Conservation (phyloP, 2,797 vertebrate genomes). For the Muraenolepis orangiensis region DNA sequence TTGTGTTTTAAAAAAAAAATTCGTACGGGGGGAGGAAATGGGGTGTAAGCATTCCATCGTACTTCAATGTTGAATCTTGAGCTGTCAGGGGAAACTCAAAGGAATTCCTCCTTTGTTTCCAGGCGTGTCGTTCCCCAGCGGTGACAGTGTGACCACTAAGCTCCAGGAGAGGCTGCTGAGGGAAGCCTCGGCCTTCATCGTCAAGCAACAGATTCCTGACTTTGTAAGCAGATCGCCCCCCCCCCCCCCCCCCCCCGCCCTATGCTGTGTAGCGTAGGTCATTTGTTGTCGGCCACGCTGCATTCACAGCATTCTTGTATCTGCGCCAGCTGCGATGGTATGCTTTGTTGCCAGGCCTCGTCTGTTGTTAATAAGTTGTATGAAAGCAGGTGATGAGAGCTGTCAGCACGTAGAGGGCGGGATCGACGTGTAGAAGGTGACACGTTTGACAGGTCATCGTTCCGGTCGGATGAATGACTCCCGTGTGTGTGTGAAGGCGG, state of each 20-base stretch:
- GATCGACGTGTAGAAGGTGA: not conserved
- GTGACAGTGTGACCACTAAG: conserved; percentile 52
- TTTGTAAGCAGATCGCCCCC: conserved; percentile 67
- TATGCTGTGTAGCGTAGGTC: not conserved
- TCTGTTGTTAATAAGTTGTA: no score
- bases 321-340: no score
- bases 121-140: conserved; percentile 73
- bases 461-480: no score
- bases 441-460: not conserved
- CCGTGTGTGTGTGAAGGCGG: no score
- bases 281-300: not conserved
- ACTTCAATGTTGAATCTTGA: no score
- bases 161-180: conserved; percentile 74
- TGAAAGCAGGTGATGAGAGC: no score
- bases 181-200: conserved; percentile 75
- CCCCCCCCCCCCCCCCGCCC: conserved; percentile 3
- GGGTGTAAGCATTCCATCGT: no score
- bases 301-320: not conserved
- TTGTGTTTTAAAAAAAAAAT: no score
- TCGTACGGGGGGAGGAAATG: no score
- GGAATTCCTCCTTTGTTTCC: not conserved
- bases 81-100: no score
- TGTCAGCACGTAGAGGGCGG: no score
- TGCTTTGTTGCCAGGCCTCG: no score
- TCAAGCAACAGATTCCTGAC: conserved; percentile 75